phyloP scores from a whole-genome alignment of 2,797 vertebrate species.

The Enteromius treurensis region DNA sequence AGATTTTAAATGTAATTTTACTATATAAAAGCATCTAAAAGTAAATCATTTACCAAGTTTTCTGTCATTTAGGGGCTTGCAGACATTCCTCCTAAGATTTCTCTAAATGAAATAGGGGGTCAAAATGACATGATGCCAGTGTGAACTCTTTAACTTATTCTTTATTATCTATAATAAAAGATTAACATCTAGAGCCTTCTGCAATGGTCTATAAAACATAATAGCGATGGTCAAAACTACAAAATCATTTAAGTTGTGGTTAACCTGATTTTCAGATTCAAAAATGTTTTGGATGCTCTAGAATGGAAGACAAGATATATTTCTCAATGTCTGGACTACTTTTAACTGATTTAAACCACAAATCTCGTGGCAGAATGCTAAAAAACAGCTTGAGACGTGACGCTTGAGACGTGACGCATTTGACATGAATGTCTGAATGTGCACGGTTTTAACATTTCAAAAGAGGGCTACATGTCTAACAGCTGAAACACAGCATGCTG shows the following conservation, averaged over 20 bases:
- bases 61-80: not conserved
- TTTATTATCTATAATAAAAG: not conserved
- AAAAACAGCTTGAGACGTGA: conserved; percentile 17
- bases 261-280: not conserved
- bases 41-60: not conserved
- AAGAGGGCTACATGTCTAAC: not conserved
- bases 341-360: not conserved
- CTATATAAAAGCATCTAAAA: not conserved
- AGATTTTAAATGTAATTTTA: not conserved
- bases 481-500: not conserved
- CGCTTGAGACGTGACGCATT: not conserved
- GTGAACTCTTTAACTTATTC: not conserved
- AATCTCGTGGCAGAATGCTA: not conserved
- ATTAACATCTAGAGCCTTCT: too few relatives aligned
- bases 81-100: not conserved
- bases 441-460: conserved; percentile 1
- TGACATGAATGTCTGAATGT: conserved; percentile 4
- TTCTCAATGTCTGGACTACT: conserved; percentile 7
- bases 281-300: not conserved
- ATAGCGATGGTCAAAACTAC: not conserved
- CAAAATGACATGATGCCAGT: not conserved
- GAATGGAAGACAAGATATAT: not conserved
- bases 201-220: not conserved
- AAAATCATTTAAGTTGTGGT: not conserved
- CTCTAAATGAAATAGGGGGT: not conserved